Evolutionary conservation across 2,113 vertebrate genomes (phyloP), one percentile per base, ranked within the genome.

Genomic region (Oreotragus oreotragus): DNA sequence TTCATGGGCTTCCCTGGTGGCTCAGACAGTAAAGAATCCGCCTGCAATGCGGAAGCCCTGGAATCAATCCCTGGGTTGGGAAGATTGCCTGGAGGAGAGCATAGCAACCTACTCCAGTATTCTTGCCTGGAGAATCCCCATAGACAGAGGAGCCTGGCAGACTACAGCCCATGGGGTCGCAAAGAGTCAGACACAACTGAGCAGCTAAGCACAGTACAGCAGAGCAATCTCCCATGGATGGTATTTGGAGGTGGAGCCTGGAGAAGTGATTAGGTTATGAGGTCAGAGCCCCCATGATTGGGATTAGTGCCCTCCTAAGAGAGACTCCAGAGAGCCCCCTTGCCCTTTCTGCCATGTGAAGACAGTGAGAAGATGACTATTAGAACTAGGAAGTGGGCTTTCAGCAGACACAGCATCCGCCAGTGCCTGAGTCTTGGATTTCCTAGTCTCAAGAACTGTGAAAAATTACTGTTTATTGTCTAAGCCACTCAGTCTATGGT

Each of bases 281-380:
- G 23, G 39, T 33, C 33, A 36, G 49, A 89, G 60, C 5, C 60
- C 49, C 47, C 23, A 13, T 25, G 33, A 64, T 27, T 19, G 27
- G n/a, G 19, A 28, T 94, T 66, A n/a, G 28, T 60, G 77, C 6
- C 45, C 27, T 80, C 51, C 39, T 25, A 6, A 79, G 39, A 19
- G n/a, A 93, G 39, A 36, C 15, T 43, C 91, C 64, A 45, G 14
- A 36, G 12, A n/a, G 51, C 6, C 45, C 76, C 58, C 62, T 21
- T 13, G 30, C 39, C 39, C 49, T 33, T 47, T 43, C 36, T 15
- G 45, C 17, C n/a, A 16, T 0, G 0, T 51, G 25, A 79, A 51
- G 83, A 51, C 23, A 45, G 28, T 0, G 0, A 43, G 84, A 94
- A 27, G 53, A n/a, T 2, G 45, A n/a, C 9, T 7, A 8, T 90